Evolutionary conservation across 2,113 vertebrate genomes (phyloP), one percentile per base, ranked within the genome.

Genomic region (Junco hyemalis): DNA sequence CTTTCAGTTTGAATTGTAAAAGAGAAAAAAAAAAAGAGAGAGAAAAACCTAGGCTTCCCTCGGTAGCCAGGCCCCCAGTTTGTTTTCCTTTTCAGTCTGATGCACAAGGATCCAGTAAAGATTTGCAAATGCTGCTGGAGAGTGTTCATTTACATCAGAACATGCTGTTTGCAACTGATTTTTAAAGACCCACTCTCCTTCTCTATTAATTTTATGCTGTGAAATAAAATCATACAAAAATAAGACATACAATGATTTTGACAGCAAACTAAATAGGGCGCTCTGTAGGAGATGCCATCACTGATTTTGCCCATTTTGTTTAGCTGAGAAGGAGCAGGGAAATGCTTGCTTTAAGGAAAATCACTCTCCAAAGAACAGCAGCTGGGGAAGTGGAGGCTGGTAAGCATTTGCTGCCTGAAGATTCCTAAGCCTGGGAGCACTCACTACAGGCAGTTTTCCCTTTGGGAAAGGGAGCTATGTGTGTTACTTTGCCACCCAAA

Each of bases 121-220:
- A 83, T 80, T 90, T 86, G 68, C 78, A 91, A 89, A 91, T 86
- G 73, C 54, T 91, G 57, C 45, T 35, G 74, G 50, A 84, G 61
- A 85, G 31, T 26, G 25, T 77, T 94, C 78, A 87, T 91, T 92
- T 96, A 72, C 56, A 21, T 89, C 40, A 86, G 83, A 93, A 89
- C 78, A 65, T 42, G 65, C 65, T 92, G 87, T 60, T 91, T 72
- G 45, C 48, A 72, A 91, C 48, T 68, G 53, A 48, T 76, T 89
- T 87, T 94, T 94, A 72, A 81, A 96, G 71, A 21, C 26, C 36
- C 35, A 12, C 44, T 85, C 60, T 92, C 57, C 38, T 87, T 45
- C 50, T 84, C 44, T 79, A 74, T 93, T 94, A 87, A 91, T 91
- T 93, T 92, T 92, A 85, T 1, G 8, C 78, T 89, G 53, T 68